Conservation (phyloP, 2,113 vertebrate genomes). For the Trinectes maculatus region DNA sequence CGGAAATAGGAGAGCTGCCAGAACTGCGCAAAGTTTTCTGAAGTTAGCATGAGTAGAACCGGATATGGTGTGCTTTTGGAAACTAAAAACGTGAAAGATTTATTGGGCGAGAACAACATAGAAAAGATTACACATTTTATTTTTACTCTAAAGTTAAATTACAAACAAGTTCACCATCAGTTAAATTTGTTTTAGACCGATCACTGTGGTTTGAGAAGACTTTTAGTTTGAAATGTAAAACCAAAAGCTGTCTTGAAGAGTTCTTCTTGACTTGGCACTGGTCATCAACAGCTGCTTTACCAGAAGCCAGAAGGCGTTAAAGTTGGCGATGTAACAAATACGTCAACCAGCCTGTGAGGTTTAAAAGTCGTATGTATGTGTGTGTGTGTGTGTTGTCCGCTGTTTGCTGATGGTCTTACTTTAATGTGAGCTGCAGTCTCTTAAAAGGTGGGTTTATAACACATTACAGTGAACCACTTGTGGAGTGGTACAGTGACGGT, state of each 20-base stretch:
- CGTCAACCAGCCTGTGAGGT: slow-evolving; percentile 4
- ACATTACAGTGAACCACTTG: not conserved
- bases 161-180: rapidly evolving
- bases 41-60: not conserved
- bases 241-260: not conserved
- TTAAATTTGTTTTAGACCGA: not conserved
- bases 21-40: not conserved
- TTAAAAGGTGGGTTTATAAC: slow-evolving; percentile 45
- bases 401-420: slow-evolving; percentile 20
- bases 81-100: not conserved
- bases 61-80: slow-evolving; percentile 3
- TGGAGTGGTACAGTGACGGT: slow-evolving; percentile 25
- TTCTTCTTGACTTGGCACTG: not conserved
- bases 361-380: not conserved
- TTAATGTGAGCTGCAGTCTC: slow-evolving; percentile 11
- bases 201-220: rapidly evolving
- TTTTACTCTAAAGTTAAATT: not conserved
- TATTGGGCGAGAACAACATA: not conserved
- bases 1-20: slow-evolving; percentile 14
- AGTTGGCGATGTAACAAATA: slow-evolving; percentile 40
- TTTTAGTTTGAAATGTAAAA: slow-evolving; percentile 39
- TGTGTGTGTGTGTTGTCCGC: not conserved
- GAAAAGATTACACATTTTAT: not conserved
- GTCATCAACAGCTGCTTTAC: slow-evolving; percentile 50
- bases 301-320: slow-evolving; percentile 32